Evolutionary conservation across 2,113 vertebrate genomes (phyloP).

Genomic region (Ahaetulla prasina): DNA sequence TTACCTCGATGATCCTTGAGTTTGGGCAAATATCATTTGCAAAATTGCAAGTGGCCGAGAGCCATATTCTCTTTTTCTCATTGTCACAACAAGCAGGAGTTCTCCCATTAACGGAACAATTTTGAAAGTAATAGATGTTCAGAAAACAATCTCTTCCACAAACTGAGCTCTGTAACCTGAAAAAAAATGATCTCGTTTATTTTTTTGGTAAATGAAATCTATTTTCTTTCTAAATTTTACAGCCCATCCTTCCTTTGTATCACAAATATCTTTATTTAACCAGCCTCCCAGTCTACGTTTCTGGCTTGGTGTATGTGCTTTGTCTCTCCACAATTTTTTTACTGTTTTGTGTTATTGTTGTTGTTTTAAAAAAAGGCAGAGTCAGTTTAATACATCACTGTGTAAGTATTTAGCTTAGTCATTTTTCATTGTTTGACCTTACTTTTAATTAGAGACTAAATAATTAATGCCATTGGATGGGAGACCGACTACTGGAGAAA

Average conservation of each 20-base stretch:
- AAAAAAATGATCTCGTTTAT: conserved; percentile 39
- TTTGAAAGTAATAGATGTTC: conserved; percentile 46
- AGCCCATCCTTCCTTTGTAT: conserved; percentile 7
- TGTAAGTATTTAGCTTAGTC: conserved; percentile 66
- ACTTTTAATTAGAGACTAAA: conserved; percentile 87
- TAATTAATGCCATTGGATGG: conserved; percentile 80
- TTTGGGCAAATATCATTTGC: conserved; percentile 35
- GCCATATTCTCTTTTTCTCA: neutral
- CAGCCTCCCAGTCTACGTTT: conserved; percentile 36
- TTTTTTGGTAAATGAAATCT: conserved; percentile 39
- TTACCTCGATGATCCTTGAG: neutral
- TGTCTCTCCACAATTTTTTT: neutral
- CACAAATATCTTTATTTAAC: conserved; percentile 33
- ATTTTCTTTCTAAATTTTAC: conserved; percentile 46
- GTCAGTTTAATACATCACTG: conserved; percentile 62
- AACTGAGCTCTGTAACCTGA: conserved; percentile 56
- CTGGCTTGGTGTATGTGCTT: conserved; percentile 35
- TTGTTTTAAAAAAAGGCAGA: conserved; percentile 22
- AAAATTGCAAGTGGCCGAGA: conserved; percentile 40
- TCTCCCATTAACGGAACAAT: conserved; percentile 44
- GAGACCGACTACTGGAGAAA: conserved; percentile 66
- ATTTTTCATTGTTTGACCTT: conserved; percentile 82
- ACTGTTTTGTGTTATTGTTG: neutral
- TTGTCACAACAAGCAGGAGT: conserved; percentile 22
- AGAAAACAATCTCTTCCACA: conserved; percentile 43